Evolutionary conservation across 2,888 invertebrate species (phyloP), one percentile per base, ranked within the genome.

Genomic region (Biston stratarius): DNA sequence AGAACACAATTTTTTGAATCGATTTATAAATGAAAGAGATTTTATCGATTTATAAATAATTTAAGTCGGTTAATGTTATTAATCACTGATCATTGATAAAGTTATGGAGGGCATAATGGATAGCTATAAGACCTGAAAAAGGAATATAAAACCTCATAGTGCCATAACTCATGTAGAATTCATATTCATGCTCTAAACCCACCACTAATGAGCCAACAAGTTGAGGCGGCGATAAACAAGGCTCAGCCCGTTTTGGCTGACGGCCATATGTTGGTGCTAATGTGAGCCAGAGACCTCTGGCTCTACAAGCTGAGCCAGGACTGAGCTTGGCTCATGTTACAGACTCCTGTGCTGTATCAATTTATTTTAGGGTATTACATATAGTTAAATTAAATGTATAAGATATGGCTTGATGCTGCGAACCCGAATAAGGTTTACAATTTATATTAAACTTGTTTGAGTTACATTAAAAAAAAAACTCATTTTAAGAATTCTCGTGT

Each of bases 231-330:
- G 6, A 61, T 68, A 68, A 68, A 68, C 48, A 64, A 68, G 38
- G 64, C 61, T 68, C 45, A 68, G 42, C 56, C 52, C 33, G 58
- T 51, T 45, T 57, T 64, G 64, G 68, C 68, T 38, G 52, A 12
- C 15, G 38, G 61, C 68, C 68, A 68, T 53, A 52, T 44, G 44
- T 38, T 53, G 52, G 11, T 15, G 36, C 15, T 48, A 51, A 62
- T 52, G 48, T 57, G 40, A 60, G 40, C 51, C 44, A 47, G 47
- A 10, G 15, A 40, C 42, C 40, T 12, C 15, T 9, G 24, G 24
- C 24, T 42, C 47, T 34, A 7, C 51, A 36, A n/a, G 34, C 34
- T 8, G 51, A 51, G 51, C 51, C 40, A 53, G 12, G 55, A 7
- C 55, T 24, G 9, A 14, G 52, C 15, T 33, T 53, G 55, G 42